Base-by-base conservation (phyloP, 2,797 vertebrate species). In the Amazonetta brasiliensis region DNA sequence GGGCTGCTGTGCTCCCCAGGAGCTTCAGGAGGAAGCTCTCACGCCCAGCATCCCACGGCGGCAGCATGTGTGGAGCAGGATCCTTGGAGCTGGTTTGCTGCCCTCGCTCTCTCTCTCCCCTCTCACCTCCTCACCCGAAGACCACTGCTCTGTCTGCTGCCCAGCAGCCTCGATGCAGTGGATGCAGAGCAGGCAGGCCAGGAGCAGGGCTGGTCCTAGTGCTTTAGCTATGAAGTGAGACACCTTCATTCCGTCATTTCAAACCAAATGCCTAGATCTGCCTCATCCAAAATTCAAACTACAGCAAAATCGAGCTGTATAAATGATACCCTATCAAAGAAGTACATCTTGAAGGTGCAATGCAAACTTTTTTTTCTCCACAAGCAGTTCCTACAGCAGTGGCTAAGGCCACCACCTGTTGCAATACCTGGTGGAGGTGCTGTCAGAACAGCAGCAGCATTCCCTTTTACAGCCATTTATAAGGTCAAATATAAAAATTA, bases 1-100 rank as follows among this genome's bases (percentile, higher is more conserved):
- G 5, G n/a, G 25, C 58, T 75, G 35, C 28, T 0, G 0, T 9
- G 35, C 4, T 71, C 21, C 33, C 33, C 0, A 0, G 23, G 56
- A 78, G 58, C 63, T 58, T 33, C 33, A 31, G 68, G 23, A 41
- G 46, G 7, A 73, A 44, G 33, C 71, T 39, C 22, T 84, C 54
- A 26, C 0, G 1, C 15, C 26, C 69, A 12, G 17, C 15, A 33
- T 33, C 41, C 41, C 17, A 25, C 0, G 7, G 54, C 23, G 22
- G 35, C 76, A 21, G 50, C 43, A 11, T 0, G 26, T 23, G 9
- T 1, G 3, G 71, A 82, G 48, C 35, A 30, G 82, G 8, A 39
- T 5, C 31, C 25, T 1, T 0, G 3, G 33, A 84, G 60, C 46
- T 44, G 37, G 60, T 87, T 41, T 54, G 58, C 14, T 75, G 16